A percentile compares a stretch with the other conserved stretches of the same genome.
These are phyloP conservation scores for Macrotus californicus DNA, from an alignment of 2,113 vertebrate genomes.

Conservation along the genomic window DNA sequence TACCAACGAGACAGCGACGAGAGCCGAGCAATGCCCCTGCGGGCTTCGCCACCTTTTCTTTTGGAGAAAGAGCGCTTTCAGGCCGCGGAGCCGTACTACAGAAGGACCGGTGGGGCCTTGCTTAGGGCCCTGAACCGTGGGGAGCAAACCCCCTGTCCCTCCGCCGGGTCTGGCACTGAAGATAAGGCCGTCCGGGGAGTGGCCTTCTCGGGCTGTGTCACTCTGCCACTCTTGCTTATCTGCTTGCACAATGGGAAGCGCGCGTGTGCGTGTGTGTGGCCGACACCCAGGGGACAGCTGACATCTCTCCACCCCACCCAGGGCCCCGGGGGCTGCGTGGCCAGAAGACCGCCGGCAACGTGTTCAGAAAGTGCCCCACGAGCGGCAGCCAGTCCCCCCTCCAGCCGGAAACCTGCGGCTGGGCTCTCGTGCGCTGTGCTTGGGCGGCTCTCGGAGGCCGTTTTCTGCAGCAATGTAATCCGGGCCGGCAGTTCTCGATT, in stretches of 20 bases:
- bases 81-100: not conserved
- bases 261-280: too few species aligned
- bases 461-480: not conserved
- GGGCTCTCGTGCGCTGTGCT: not conserved
- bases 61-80: not conserved
- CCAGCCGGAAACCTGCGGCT: not conserved
- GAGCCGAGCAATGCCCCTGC: not conserved
- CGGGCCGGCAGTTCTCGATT: not conserved
- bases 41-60: not conserved
- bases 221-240: not conserved
- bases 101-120: not conserved
- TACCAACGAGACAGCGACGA: not conserved
- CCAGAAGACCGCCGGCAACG: not conserved
- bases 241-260: not conserved
- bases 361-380: not conserved
- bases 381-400: not conserved
- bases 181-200: not conserved
- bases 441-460: not conserved
- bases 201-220: not conserved
- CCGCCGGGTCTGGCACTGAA: not conserved
- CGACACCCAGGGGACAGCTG: too few species aligned
- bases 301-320: not conserved
- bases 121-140: not conserved
- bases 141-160: not conserved
- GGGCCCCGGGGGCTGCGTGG: not conserved